Evolutionary conservation across 2,113 vertebrate genomes (phyloP).

Genomic region (Rhipidura dahli): DNA sequence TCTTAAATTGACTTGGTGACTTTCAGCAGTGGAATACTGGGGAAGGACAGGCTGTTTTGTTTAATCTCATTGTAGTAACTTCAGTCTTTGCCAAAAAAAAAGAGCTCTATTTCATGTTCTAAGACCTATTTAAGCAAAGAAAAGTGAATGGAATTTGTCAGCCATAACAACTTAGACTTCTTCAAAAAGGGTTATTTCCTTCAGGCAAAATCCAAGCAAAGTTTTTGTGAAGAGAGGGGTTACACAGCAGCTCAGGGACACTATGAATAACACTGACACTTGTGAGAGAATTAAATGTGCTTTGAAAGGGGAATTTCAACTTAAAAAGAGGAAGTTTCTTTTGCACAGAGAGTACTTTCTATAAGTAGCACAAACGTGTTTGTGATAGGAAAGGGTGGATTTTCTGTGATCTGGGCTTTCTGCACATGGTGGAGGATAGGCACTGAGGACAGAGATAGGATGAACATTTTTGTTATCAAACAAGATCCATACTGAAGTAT

Average conservation of each 20-base stretch:
- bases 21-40: not conserved
- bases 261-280: not conserved
- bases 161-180: not conserved
- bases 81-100: not conserved
- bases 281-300: not conserved
- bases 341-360: not conserved
- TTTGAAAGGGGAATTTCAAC: conserved; percentile 50
- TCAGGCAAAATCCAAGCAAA: not conserved
- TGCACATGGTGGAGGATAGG: not conserved
- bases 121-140: conserved; percentile 11
- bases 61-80: not conserved
- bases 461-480: not conserved
- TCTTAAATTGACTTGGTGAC: conserved; percentile 30
- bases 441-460: not conserved
- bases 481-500: not conserved
- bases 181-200: not conserved
- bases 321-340: conserved; percentile 40
- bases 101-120: not conserved
- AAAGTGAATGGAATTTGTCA: not conserved
- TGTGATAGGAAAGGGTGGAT: not conserved
- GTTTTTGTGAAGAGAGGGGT: not conserved
- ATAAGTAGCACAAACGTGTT: not conserved
- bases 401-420: not conserved
- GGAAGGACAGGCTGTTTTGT: not conserved
- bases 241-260: not conserved